Evolutionary conservation across 1,140 invertebrate genomes (phyloP).

Genomic region (Cyclargus thomasi): DNA sequence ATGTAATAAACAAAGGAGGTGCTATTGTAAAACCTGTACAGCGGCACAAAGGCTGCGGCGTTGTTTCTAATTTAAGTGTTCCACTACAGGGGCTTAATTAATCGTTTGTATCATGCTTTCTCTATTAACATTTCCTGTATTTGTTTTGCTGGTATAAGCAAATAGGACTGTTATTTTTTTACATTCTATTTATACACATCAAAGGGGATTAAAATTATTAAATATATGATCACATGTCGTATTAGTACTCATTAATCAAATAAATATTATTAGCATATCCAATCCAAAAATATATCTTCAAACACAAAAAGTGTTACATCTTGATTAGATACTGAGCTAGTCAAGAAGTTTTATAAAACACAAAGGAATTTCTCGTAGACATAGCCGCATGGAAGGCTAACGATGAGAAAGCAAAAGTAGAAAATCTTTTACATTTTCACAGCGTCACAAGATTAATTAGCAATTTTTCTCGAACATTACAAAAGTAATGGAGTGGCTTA

Average conservation of each 20-base stretch:
- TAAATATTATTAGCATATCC: too few relatives aligned
- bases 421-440: not conserved
- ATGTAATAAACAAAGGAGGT: conserved; percentile 27
- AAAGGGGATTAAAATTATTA: too few relatives aligned
- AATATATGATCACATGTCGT: too few relatives aligned
- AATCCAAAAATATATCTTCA: not conserved
- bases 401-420: not conserved
- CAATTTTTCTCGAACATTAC: conserved; percentile 6
- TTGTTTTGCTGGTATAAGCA: not conserved
- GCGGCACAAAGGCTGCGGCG: conserved; percentile 32
- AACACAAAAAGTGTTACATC: not conserved
- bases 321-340: not conserved
- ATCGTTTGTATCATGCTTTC: conserved; percentile 32
- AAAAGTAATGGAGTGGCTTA: conserved; percentile 8
- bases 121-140: conserved; percentile 30
- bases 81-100: conserved; percentile 38
- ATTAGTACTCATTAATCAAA: too few relatives aligned
- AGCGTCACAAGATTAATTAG: not conserved
- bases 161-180: not conserved
- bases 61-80: conserved; percentile 39
- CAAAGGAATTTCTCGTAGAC: not conserved
- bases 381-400: not conserved
- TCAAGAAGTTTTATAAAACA: not conserved
- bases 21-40: conserved; percentile 33
- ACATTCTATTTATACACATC: not conserved